Evolutionary conservation across 2,113 vertebrate genomes (phyloP).

Genomic region (Dasyurus viverrinus): DNA sequence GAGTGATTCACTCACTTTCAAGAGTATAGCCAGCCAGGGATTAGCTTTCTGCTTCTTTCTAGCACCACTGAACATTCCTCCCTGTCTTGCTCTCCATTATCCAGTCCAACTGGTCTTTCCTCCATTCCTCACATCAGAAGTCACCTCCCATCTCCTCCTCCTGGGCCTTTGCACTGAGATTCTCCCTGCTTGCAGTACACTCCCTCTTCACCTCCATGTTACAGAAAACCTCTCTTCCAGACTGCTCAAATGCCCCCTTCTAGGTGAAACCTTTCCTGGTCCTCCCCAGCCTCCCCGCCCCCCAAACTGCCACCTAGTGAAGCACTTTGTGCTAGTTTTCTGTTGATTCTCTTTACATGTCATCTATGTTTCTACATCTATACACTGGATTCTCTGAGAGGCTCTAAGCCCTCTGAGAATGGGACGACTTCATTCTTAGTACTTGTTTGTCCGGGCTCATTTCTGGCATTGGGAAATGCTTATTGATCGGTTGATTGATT

Average conservation of each 20-base stretch:
- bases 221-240: background rate
- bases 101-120: background rate
- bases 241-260: background rate
- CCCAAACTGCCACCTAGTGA: background rate
- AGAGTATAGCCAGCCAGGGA: background rate
- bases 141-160: background rate
- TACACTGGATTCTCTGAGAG: background rate
- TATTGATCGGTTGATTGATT: background rate
- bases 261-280: background rate
- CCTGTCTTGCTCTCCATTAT: background rate
- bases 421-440: background rate
- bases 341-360: background rate
- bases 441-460: background rate
- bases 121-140: background rate
- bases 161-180: background rate
- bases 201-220: background rate
- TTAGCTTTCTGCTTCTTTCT: background rate
- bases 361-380: background rate
- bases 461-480: background rate
- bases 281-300: background rate
- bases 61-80: background rate
- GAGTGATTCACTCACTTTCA: background rate
- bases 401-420: background rate
- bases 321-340: background rate
- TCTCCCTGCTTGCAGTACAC: background rate